phyloP scores from a whole-genome alignment of 2,113 vertebrate genomes.

The Kryptolebias marmoratus region DNA sequence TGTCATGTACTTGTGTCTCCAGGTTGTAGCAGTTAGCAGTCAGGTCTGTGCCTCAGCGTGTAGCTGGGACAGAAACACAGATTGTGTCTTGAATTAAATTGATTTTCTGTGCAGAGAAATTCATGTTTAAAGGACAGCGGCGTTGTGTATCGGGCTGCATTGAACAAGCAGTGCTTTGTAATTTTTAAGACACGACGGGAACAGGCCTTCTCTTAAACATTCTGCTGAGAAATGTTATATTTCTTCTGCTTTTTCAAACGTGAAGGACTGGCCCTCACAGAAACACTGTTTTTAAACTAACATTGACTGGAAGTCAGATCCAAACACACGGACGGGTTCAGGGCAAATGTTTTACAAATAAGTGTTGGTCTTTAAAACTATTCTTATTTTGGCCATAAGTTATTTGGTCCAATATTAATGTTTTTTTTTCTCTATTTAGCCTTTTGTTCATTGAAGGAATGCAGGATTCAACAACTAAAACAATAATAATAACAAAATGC shows the following conservation, averaged over 20 bases:
- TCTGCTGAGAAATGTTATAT: not conserved
- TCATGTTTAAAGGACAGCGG: slow-evolving; percentile 12
- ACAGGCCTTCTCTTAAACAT: not conserved
- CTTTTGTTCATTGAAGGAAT: too few relatives aligned
- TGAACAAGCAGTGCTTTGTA: not conserved
- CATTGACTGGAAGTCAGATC: too few relatives aligned
- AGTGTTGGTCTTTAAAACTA: too few relatives aligned
- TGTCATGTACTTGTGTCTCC: slow-evolving; percentile 1
- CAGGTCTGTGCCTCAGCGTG: not conserved
- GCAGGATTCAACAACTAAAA: too few relatives aligned
- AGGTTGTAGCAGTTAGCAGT: slow-evolving; percentile 2
- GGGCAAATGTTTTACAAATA: too few relatives aligned
- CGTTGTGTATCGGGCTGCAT: not conserved
- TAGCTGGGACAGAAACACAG: slow-evolving; percentile 8
- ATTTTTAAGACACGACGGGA: not conserved
- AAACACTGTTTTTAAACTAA: too few relatives aligned
- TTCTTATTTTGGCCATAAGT: too few relatives aligned
- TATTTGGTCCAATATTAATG: too few relatives aligned
- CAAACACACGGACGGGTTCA: too few relatives aligned
- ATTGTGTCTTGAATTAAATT: not conserved
- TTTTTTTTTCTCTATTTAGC: too few relatives aligned
- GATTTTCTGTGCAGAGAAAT: not conserved
- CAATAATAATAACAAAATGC: too few relatives aligned
- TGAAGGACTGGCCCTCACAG: too few relatives aligned
- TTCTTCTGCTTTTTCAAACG: not conserved